Evolutionary conservation across 1,140 invertebrate genomes (phyloP), one percentile per base, ranked within the genome.

Genomic region (Dolichoris vasculosae): DNA sequence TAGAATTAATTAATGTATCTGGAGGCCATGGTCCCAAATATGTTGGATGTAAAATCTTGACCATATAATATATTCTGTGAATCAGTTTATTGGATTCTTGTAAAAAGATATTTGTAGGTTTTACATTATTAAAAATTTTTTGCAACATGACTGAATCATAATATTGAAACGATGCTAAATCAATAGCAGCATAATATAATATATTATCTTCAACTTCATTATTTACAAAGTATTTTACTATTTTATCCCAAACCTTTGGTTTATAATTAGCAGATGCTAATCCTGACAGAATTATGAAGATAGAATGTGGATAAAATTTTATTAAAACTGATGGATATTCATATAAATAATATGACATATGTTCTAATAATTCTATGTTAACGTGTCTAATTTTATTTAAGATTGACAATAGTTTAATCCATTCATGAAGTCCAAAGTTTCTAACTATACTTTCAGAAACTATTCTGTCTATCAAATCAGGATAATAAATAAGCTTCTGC

Each of bases 251-350:
- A 87, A 94, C 87, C 30, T 90, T 77, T 3, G 95, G 95, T 73
- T 94, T 94, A 88, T 94, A 95, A 90, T 95, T 94, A 46, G 94
- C 94, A 87, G 93, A 93, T 23, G 94, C 90, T 38, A 95, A 89
- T 59, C 91, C 93, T 73, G 38, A 43, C 26, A 73, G 0, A 43
- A 73, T 73, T 20, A 8, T 20, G 38, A 40, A 73, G 6, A 43
- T n/a, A n/a, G 13, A 11, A 2, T 1, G 26, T 43, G 69, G 38
- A n/a, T 73, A 15, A 43, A 40, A 73, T 73, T 73, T 43, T 43
- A 26, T 7, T 13, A 83, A 80, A 79, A 83, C 13, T 20, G 7
- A 20, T 46, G 85, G 76, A 86, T 82, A 43, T 67, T 69, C 38
- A 32, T n/a, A 43, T 30, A 35, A 82, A 17, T 46, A 15, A 0